Evolutionary conservation across 2,113 vertebrate genomes (phyloP), one percentile per base, ranked within the genome.

Genomic region (Stegostoma tigrinum): DNA sequence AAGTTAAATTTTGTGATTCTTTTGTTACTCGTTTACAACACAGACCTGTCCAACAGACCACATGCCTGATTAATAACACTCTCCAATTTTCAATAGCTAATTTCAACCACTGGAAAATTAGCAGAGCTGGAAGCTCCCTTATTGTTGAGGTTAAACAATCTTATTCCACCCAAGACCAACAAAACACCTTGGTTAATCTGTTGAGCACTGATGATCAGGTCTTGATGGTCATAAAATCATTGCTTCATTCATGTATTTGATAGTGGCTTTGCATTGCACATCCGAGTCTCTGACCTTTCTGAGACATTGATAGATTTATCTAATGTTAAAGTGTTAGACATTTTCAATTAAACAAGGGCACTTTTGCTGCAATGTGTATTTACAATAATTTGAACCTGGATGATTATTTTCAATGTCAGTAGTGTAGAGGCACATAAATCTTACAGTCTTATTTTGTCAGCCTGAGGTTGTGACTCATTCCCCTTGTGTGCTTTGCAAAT

Each of bases 361-460:
- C 34, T 27, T 90, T 15, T 90, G 87, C 34, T 34, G 34, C 30
- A n/a, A 64, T 19, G 5, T 90, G n/a, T 90, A 15, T 64, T 61
- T 61, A 24, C 48, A 89, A 89, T 48, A 89, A 61, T 30, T 61
- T 61, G 52, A 64, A 64, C 87, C 27, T 34, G 27, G 30, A n/a
- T n/a, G 55, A 64, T 90, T 17, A 90, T 90, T 90, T 90, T 64
- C 55, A 64, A 90, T 19, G 87, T 64, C 52, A 64, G 87, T 21
- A 5, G 64, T 61, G 34, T 34, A 5, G 30, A 17, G 14, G 17
- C 14, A 90, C 52, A 90, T 90, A 64, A 64, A 64, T 61, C 14
- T 90, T 90, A 34, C 87, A 90, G 17, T 64, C 30, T 90, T 17
- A 90, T 90, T 64, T 90, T 90, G 52, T n/a, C 87, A 90, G 87